These are phyloP conservation scores for Drosophila nigricruria DNA, from an alignment of 2,888 invertebrate genomes.

Conservation along the genomic window DNA sequence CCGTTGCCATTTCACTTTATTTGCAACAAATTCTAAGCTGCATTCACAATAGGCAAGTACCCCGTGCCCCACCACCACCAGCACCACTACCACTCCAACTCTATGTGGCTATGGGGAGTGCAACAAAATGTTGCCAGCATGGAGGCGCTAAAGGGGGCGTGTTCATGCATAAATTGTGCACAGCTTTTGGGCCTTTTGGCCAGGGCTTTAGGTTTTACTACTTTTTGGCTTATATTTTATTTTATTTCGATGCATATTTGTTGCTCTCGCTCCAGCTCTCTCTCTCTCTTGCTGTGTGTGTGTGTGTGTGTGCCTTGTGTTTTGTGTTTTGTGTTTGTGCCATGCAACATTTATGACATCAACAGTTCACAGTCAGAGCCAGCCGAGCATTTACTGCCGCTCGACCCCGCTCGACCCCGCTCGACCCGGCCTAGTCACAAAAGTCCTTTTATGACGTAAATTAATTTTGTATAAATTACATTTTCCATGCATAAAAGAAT, in stretches of 20 bases:
- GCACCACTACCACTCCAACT: neutral
- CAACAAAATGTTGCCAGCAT: slow-evolving; percentile 62
- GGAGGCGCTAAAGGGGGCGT: slow-evolving; percentile 48
- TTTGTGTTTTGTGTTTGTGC: slow-evolving; percentile 34
- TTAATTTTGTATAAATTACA: slow-evolving; percentile 77
- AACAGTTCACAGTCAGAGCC: slow-evolving; percentile 41
- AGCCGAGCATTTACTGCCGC: neutral
- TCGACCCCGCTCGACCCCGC: neutral
- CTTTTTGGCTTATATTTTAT: slow-evolving; percentile 77
- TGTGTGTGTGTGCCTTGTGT: slow-evolving; percentile 9
- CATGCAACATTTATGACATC: slow-evolving; percentile 77
- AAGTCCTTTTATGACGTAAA: slow-evolving; percentile 69
- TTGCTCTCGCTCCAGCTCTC: slow-evolving; percentile 28
- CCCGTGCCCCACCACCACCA: neutral
- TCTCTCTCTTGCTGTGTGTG: neutral
- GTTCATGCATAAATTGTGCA: slow-evolving; percentile 78
- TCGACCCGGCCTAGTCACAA: slow-evolving; percentile 18
- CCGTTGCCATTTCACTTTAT: slow-evolving; percentile 78
- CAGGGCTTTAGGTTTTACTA: slow-evolving; percentile 74
- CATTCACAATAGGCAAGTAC: slow-evolving; percentile 73
- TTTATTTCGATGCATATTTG: slow-evolving; percentile 72
- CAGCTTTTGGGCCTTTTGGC: slow-evolving; percentile 71
- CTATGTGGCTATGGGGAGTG: slow-evolving; percentile 46
- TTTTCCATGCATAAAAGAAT: slow-evolving; percentile 56
- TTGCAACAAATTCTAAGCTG: slow-evolving; percentile 80